These are phyloP conservation scores for Chiridota heheva DNA, from an alignment of 35 echinoderm and acorn worm genomes.

Conservation along the genomic window DNA sequence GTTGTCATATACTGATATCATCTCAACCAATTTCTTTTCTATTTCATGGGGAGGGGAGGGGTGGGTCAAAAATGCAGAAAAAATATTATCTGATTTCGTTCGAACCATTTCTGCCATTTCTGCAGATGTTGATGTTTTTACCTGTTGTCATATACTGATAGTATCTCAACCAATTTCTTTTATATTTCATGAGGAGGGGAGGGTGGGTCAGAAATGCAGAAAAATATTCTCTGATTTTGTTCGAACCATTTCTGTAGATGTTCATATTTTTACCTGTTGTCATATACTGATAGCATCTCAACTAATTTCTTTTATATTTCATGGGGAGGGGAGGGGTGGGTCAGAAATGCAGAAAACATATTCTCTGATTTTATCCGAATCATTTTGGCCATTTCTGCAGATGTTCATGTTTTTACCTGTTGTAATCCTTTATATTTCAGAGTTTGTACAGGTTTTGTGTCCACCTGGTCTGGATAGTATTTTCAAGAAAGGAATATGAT, in stretches of 20 bases:
- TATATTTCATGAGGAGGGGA: slow-evolving; percentile 35
- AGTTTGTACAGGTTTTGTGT: slow-evolving; percentile 92
- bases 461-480: slow-evolving; percentile 88
- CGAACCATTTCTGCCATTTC: not conserved
- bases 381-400: not conserved
- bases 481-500: slow-evolving; percentile 91
- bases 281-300: no score
- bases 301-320: not conserved
- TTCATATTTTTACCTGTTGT: no score
- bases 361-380: not conserved
- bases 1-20: no score
- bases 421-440: slow-evolving; percentile 8
- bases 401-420: not conserved
- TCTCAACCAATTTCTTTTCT: not conserved
- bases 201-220: slow-evolving; percentile 72
- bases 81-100: not conserved
- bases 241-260: no score
- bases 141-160: not conserved
- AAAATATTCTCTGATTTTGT: no score
- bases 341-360: no score
- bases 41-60: no score
- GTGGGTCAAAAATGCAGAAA: no score
- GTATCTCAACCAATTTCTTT: not conserved
- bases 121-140: not conserved
- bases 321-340: no score